Evolutionary conservation across 2,888 invertebrate genomes (phyloP), one percentile per base, ranked within the genome.

Genomic region (Lepidonotus clava): DNA sequence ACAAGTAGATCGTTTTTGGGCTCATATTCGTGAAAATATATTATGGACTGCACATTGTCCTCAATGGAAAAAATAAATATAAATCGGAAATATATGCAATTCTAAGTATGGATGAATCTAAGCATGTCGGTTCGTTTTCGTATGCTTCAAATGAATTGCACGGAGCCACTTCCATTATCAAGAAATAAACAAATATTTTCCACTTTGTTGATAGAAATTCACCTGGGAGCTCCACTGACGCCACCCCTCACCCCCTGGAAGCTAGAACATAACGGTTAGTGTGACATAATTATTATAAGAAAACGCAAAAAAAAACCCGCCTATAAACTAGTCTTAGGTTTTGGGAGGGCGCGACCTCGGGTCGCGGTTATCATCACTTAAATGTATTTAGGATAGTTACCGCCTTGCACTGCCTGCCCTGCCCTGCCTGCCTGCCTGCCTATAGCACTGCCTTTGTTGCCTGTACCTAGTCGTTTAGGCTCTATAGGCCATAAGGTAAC

Each of bases 181-280:
- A 61, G 71, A 71, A 71, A 46, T 46, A 80, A 80, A 80, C 80
- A 80, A 21, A 14, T 41, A 80, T 80, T 46, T 80, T 28, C 34
- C 11, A 24, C 18, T 34, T 80, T 80, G 80, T 46, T 46, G 34
- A 46, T 46, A 46, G 80, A 46, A 80, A 80, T 80, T 5, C 80
- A 80, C 46, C 80, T 80, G 80, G 80, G 80, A 80, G 21, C 80
- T 14, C 80, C 80, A 80, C 51, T 80, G 80, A 80, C 80, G 80
- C 80, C 80, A 80, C 80, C 80, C 80, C 80, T 80, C n/a, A 80
- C 80, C 46, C 80, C 80, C 28, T 80, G 80, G 80, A 80, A 80
- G 80, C 80, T 80, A 80, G 80, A 80, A 38, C 14, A 71, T 36
- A 41, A 80, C 80, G 80, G 80, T 80, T 80, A 80, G 80, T 80